These are phyloP conservation scores for Callithrix jacchus DNA, from an alignment of 2,113 vertebrate genomes.

Conservation along the genomic window DNA sequence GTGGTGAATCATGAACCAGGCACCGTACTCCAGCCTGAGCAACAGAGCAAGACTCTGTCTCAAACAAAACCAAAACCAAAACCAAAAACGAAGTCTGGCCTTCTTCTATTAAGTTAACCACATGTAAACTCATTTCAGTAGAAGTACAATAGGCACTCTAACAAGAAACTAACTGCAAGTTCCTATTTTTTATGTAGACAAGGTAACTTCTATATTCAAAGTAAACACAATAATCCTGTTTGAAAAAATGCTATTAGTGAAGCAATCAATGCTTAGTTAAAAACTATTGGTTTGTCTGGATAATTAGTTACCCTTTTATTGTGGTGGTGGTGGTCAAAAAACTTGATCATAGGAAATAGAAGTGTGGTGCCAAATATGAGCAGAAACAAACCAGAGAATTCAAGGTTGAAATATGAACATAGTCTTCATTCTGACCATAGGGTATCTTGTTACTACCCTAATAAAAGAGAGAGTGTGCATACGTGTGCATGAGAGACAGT, in stretches of 20 bases:
- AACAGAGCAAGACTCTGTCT: no score
- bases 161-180: not conserved
- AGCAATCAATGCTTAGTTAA: not conserved
- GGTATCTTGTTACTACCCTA: not conserved
- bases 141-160: not conserved
- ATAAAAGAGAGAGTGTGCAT: not conserved
- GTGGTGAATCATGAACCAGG: no score
- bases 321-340: not conserved
- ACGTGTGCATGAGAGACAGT: not conserved
- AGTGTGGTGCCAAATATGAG: not conserved
- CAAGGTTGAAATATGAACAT: not conserved
- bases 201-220: conserved; percentile 20
- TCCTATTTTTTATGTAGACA: not conserved
- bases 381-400: not conserved
- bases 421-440: not conserved
- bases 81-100: not conserved
- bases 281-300: not conserved
- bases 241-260: not conserved
- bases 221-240: conserved; percentile 13
- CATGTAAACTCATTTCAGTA: not conserved
- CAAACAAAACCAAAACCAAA: not conserved
- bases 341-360: not conserved
- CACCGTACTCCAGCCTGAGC: no score
- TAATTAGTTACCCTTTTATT: not conserved
- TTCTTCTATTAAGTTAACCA: not conserved